phyloP scores from a whole-genome alignment of 2,888 invertebrate genomes.

The Mongoloraphidia duomilia region DNA sequence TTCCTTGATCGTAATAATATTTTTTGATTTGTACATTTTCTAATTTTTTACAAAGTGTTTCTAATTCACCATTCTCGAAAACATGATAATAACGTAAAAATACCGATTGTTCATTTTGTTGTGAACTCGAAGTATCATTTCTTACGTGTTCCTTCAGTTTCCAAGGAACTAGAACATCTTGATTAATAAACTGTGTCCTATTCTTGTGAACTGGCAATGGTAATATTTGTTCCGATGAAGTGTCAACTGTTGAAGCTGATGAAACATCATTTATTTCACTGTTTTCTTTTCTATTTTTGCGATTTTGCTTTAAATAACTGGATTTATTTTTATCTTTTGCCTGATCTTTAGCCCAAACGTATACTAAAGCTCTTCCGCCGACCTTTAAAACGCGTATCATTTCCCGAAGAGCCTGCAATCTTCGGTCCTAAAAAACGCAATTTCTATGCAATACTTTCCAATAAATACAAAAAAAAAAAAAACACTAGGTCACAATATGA shows the following conservation, averaged over 20 bases:
- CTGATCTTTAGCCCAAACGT: constrained; percentile 95
- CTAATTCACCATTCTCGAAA: constrained; percentile 72
- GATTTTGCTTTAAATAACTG: constrained; percentile 51
- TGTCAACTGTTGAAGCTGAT: constrained; percentile 16
- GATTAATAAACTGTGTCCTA: constrained; percentile 75
- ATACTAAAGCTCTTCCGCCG: constrained; percentile 68
- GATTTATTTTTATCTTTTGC: constrained; percentile 47
- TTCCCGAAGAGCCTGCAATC: constrained; percentile 59
- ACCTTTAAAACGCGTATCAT: constrained; percentile 57
- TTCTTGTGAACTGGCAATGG: constrained; percentile 74
- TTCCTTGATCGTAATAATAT: constrained; percentile 90
- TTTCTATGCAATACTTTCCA: neutral
- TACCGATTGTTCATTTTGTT: constrained; percentile 30
- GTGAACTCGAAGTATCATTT: constrained; percentile 15
- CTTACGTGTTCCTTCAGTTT: constrained; percentile 44
- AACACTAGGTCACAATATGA: too few relatives aligned
- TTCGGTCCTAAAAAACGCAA: constrained; percentile 41
- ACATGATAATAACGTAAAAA: constrained; percentile 87
- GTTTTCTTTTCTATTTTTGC: constrained; percentile 31
- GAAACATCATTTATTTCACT: constrained; percentile 17
- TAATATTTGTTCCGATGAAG: constrained; percentile 15
- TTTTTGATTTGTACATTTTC: constrained; percentile 39
- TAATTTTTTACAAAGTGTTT: constrained; percentile 43
- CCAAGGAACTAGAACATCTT: constrained; percentile 94
- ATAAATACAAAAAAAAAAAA: too few relatives aligned